These are phyloP conservation scores for Eueides isabella DNA, from an alignment of 1,140 invertebrate species.

Conservation along the genomic window DNA sequence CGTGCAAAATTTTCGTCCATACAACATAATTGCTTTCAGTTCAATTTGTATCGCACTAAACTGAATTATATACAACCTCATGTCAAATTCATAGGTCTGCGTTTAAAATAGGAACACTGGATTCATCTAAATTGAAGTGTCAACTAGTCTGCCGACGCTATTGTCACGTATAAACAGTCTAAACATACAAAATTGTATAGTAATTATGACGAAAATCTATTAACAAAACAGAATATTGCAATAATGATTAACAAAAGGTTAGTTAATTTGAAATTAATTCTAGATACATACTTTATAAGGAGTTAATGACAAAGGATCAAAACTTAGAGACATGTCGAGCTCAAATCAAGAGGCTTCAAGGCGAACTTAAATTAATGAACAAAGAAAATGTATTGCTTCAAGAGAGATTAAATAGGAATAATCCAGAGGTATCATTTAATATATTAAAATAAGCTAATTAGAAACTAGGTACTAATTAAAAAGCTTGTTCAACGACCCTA, in stretches of 20 bases:
- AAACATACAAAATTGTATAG: neutral
- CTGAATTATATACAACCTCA: neutral
- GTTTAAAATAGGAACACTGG: constrained; percentile 7
- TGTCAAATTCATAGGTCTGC: neutral
- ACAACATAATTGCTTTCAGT: neutral
- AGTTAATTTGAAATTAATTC: constrained; percentile 35
- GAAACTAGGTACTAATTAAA: no score
- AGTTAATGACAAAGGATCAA: constrained; percentile 75
- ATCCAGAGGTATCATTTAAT: constrained; percentile 56
- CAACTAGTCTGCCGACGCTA: neutral
- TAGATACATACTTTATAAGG: constrained; percentile 73
- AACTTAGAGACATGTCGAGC: constrained; percentile 67
- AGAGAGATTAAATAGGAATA: constrained; percentile 65
- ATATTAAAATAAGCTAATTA: no score
- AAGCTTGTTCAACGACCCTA: no score
- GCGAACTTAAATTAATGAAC: constrained; percentile 68
- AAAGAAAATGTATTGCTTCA: constrained; percentile 65
- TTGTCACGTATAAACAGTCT: constrained; percentile 16
- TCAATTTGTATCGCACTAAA: neutral
- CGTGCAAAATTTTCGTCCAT: neutral
- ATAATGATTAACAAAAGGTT: constrained; percentile 58
- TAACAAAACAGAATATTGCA: constrained; percentile 18
- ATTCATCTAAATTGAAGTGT: neutral
- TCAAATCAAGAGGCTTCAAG: constrained; percentile 68
- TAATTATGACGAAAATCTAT: neutral